Base-by-base conservation (phyloP, 2,888 invertebrate species). In the Epinotia brunnichana region DNA sequence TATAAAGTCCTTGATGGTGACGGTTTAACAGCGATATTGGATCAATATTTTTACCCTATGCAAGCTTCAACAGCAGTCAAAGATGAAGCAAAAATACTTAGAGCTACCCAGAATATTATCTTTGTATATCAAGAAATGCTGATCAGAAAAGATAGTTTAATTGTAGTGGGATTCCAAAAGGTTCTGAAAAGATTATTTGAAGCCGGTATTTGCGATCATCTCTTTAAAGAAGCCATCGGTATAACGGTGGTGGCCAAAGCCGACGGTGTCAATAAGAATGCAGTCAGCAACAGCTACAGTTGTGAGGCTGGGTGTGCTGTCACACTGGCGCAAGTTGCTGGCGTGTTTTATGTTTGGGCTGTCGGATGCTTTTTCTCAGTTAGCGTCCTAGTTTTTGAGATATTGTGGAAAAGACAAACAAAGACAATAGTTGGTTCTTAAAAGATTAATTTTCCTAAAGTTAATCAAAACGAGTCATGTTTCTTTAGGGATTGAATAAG, bases 121-220 rank as follows among this genome's bases (percentile, higher is more conserved):
- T 82, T 82, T 0, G 79, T 89, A 0, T 91, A 85, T 68, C 87
- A 89, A 51, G 90, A 91, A 75, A 91, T 92, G 85, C 39, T 89
- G 17, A 78, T 91, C 0, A 77, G 84, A 1, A 90, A 86, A 57
- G 75, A 83, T 15, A 83, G 83, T 73, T 69, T 78, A 2, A 72
- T 90, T 0, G 80, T 81, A 0, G 66, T 17, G 0, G 81, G 76
- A 10, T 82, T 90, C 59, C 79, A 82, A 15, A 79, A 78, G 3
- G 76, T 84, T 0, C 68, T 87, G 5, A 48, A 68, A 24, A 80
- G 84, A n/a, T 76, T 92, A 0, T 86, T 85, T 72, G 91, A 92
- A 76, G 83, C 85, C n/a, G 92, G 91, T 10, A 88, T 92, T 29
- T 84, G 85, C 19, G 70, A 82, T 0, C 83, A 81, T 51, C 76